Evolutionary conservation across 2,797 vertebrate genomes (phyloP), one percentile per base, ranked within the genome.

Genomic region (Bradypodion pumilum): DNA sequence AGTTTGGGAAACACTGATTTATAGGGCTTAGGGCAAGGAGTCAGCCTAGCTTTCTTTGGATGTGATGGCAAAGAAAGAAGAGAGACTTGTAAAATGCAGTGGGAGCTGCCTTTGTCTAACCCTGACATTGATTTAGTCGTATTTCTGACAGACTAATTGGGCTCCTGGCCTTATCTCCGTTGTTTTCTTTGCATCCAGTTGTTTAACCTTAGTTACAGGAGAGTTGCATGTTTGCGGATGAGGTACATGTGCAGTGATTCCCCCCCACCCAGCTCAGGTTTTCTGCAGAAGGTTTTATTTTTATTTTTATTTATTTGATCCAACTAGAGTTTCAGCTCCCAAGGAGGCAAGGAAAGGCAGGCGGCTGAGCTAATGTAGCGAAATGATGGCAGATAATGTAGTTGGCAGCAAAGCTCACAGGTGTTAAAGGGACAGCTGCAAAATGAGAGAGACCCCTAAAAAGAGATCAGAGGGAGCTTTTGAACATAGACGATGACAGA

Each of bases 31-130:
- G 59, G 40, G 3, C 25, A 5, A 83, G 86, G 49, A 16, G 80
- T 83, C 49, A 80, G 70, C 0, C 59, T 77, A 35, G 80, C 27
- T 49, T 84, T 81, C 0, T 85, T 79, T 84, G 40, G 77, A 80
- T 91, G 88, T 65, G 21, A 7, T 7, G 81, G 59, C 85, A 85
- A 89, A 84, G 78, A 25, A 7, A 80, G 88, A 78, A 63, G 59
- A 7, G 82, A 81, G 83, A 77, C 23, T 74, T 84, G 1, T 74
- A 73, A 74, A 78, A 85, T 37, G 72, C 42, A 76, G 78, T 77
- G 87, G 42, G 89, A 69, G 0, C 3, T 29, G 19, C 46, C 81
- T 80, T 19, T 87, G 62, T 73, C n/a, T 4, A 76, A 0, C 12
- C 63, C 74, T 49, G 4, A 0, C 27, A 23, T 70, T 65, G 56